Conservation (phyloP, 2,797 vertebrate species). For the Gouania willdenowi region DNA sequence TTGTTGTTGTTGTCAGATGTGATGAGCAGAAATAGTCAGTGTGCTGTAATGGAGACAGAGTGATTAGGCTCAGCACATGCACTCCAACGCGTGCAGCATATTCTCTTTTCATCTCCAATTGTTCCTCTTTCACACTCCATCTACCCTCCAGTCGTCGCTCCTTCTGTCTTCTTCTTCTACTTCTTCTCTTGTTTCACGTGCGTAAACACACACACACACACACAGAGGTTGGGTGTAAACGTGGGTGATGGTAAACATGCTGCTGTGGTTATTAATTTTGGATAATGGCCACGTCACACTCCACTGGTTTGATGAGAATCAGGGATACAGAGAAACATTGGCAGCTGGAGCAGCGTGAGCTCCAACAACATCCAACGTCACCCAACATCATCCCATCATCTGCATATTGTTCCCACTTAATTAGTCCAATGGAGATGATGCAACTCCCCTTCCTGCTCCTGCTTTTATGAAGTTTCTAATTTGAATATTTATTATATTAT, state of each 20-base stretch:
- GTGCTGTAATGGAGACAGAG: slow-evolving; percentile 37
- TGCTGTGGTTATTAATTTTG: slow-evolving; percentile 83
- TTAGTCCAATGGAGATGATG: too few relatives aligned
- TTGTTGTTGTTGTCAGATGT: slow-evolving; percentile 67
- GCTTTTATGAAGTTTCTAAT: too few relatives aligned
- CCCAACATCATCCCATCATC: too few relatives aligned
- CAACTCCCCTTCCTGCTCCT: too few relatives aligned
- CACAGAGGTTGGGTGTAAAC: slow-evolving; percentile 78
- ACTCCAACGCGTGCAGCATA: slow-evolving; percentile 24
- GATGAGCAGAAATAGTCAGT: slow-evolving; percentile 69
- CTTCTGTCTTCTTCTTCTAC: slow-evolving; percentile 4
- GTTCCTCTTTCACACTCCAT: slow-evolving; percentile 38
- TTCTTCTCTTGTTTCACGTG: slow-evolving; percentile 21
- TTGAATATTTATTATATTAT: too few relatives aligned
- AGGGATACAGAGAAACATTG: slow-evolving; percentile 61
- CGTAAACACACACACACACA: slow-evolving; percentile 41
- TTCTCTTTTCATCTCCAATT: slow-evolving; percentile 27
- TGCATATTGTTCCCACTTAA: too few relatives aligned
- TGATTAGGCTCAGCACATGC: slow-evolving; percentile 50
- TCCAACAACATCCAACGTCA: too few relatives aligned
- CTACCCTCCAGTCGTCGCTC: slow-evolving; percentile 26
- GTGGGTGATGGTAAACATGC: slow-evolving; percentile 83
- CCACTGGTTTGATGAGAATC: slow-evolving; percentile 79
- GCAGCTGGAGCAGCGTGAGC: slow-evolving; percentile 53
- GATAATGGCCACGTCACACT: slow-evolving; percentile 76